Evolutionary conservation across 2,888 invertebrate species (phyloP), one percentile per base, ranked within the genome.

Genomic region (Archips crataeganus): DNA sequence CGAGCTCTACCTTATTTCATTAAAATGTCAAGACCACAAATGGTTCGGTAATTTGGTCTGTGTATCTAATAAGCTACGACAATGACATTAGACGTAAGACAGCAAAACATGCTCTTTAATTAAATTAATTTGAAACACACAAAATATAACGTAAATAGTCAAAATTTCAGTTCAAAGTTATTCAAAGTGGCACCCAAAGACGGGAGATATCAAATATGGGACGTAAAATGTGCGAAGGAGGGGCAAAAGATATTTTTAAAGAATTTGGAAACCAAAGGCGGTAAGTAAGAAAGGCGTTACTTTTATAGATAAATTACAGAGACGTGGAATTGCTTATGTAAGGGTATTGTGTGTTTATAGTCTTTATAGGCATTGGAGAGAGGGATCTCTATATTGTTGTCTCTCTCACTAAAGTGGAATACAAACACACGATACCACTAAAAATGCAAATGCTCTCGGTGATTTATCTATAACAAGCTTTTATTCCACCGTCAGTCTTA

Each of bases 151-250:
- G 60, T 39, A 45, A 34, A 47, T 39, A n/a, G 77, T 79, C 68
- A 59, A 80, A 81, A 81, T 82, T 82, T 77, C 64, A 64, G 79
- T 81, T 76, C 73, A 68, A 78, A 76, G 75, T 78, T 77, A 79
- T 76, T 84, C 91, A 93, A 92, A 87, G 93, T 93, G 94, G 90
- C 93, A 86, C 90, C 84, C 42, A 88, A 84, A 78, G 84, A 83
- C 76, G 80, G 77, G 59, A 88, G 86, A 77, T 93, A 87, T 79
- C 92, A 93, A 87, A 84, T 89, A 93, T 94, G 94, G 94, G 88
- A 90, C 77, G 86, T 93, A 79, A 89, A 85, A 77, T 88, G 87
- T 81, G 74, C 85, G 80, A 94, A 85, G 85, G 91, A 92, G 74
- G 94, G 94, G n/a, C 94, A 94, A 86, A 92, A 79, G 75, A 79